phyloP scores from a whole-genome alignment of 1,140 invertebrate genomes.

The Helicoverpa zea region DNA sequence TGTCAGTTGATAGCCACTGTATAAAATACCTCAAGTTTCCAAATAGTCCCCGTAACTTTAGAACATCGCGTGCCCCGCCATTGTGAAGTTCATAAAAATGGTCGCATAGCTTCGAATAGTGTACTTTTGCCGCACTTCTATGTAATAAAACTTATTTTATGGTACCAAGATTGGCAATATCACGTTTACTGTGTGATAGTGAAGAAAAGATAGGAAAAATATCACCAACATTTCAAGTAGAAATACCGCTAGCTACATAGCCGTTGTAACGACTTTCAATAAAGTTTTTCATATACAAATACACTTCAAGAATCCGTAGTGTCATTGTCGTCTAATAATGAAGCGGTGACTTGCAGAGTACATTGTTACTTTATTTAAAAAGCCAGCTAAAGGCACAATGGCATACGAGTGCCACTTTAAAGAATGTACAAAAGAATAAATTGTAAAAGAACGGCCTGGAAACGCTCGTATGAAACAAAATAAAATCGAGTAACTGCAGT shows the following conservation, averaged over 20 bases:
- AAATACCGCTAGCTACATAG: background rate
- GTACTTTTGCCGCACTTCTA: background rate
- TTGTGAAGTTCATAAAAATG: too few relatives aligned
- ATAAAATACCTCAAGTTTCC: too few relatives aligned
- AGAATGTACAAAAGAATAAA: slow-evolving; percentile 26
- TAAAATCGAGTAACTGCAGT: slow-evolving; percentile 3
- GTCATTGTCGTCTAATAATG: slow-evolving; percentile 30
- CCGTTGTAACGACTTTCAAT: background rate
- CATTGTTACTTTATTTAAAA: slow-evolving; percentile 4
- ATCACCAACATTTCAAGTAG: too few relatives aligned
- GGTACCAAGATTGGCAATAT: background rate
- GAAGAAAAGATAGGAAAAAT: background rate
- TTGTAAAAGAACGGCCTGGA: background rate
- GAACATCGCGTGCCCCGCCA: too few relatives aligned
- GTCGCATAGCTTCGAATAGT: background rate
- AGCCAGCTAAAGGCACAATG: slow-evolving; percentile 12
- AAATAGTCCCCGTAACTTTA: too few relatives aligned
- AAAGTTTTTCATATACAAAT: background rate
- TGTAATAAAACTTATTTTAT: background rate
- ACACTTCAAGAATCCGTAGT: slow-evolving; percentile 3
- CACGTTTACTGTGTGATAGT: background rate
- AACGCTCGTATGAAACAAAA: background rate
- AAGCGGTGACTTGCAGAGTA: slow-evolving; percentile 44
- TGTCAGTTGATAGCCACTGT: too few relatives aligned
- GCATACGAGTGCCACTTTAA: slow-evolving; percentile 5